These are phyloP conservation scores for Fratercula arctica DNA, from an alignment of 2,797 vertebrate genomes.

Conservation along the genomic window DNA sequence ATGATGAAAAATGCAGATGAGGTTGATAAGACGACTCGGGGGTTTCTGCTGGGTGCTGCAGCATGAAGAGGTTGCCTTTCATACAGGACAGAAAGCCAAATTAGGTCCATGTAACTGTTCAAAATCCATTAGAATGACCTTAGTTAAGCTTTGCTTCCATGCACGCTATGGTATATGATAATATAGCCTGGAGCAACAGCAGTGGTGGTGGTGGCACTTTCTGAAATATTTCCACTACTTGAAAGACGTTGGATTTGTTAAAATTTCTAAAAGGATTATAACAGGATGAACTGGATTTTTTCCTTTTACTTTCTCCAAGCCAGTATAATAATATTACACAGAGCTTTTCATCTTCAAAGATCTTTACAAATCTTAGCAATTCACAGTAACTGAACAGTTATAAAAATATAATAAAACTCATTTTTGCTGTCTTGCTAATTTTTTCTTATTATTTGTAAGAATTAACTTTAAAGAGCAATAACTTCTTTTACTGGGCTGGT, in stretches of 20 bases:
- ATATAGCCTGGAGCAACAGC: slow-evolving; percentile 56
- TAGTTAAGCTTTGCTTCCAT: slow-evolving; percentile 54
- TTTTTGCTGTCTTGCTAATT: slow-evolving; percentile 40
- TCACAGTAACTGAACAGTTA: slow-evolving; percentile 42
- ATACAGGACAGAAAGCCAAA: slow-evolving; percentile 49
- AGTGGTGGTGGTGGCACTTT: slow-evolving; percentile 19
- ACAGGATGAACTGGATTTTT: slow-evolving; percentile 49
- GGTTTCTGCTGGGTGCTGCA: slow-evolving; percentile 28
- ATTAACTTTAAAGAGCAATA: slow-evolving; percentile 18
- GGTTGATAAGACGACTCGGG: not conserved
- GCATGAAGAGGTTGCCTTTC: slow-evolving; percentile 31
- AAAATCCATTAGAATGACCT: slow-evolving; percentile 65
- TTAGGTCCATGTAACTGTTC: slow-evolving; percentile 49
- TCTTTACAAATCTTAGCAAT: slow-evolving; percentile 57
- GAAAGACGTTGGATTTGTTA: slow-evolving; percentile 56
- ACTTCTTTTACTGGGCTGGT: not conserved
- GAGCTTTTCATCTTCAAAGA: slow-evolving; percentile 61
- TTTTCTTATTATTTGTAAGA: slow-evolving; percentile 25
- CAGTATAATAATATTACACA: slow-evolving; percentile 60
- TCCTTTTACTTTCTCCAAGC: slow-evolving; percentile 55
- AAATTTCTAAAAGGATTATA: slow-evolving; percentile 69
- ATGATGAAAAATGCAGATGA: slow-evolving; percentile 37
- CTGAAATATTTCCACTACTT: slow-evolving; percentile 59
- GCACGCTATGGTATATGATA: slow-evolving; percentile 40
- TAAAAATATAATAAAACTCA: slow-evolving; percentile 32